These are phyloP conservation scores for Tragelaphus oryx DNA, from an alignment of 2,797 vertebrate species.

Conservation along the genomic window DNA sequence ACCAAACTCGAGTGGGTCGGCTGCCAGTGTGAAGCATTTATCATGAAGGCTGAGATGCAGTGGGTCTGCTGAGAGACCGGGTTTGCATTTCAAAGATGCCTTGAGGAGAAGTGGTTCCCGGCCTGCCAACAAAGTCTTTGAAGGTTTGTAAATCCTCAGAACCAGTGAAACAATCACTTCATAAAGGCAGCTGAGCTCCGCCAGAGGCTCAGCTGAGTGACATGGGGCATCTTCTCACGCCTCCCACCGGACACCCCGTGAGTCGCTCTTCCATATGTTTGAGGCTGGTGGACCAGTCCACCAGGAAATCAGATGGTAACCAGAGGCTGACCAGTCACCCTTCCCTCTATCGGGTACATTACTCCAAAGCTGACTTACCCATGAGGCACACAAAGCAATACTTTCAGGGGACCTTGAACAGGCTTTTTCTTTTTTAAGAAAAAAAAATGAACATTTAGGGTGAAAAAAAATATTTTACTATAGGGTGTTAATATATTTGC, in stretches of 20 bases:
- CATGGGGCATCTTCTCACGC: neutral
- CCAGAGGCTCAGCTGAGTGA: neutral
- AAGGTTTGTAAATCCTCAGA: constrained; percentile 49
- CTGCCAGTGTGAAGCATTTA: neutral
- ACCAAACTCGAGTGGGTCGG: neutral
- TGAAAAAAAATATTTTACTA: neutral
- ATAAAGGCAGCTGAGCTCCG: neutral
- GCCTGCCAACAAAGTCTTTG: constrained; percentile 21
- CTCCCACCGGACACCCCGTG: neutral
- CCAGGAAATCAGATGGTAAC: neutral
- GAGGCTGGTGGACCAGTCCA: neutral
- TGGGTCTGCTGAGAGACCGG: neutral
- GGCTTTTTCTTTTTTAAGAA: neutral
- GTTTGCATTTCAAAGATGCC: constrained; percentile 59
- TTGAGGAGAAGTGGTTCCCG: neutral
- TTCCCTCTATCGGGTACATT: fast-evolving
- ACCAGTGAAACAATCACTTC: constrained; percentile 13
- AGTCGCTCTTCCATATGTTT: neutral
- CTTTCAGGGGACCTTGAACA: neutral
- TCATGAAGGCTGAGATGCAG: constrained; percentile 37
- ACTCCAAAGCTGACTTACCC: neutral
- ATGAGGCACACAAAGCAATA: too few species aligned
- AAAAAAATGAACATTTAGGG: neutral
- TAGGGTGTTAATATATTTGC: neutral
- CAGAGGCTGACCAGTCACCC: neutral